These are phyloP conservation scores for Mastacembelus armatus DNA, from an alignment of 2,797 vertebrate genomes.

Conservation along the genomic window DNA sequence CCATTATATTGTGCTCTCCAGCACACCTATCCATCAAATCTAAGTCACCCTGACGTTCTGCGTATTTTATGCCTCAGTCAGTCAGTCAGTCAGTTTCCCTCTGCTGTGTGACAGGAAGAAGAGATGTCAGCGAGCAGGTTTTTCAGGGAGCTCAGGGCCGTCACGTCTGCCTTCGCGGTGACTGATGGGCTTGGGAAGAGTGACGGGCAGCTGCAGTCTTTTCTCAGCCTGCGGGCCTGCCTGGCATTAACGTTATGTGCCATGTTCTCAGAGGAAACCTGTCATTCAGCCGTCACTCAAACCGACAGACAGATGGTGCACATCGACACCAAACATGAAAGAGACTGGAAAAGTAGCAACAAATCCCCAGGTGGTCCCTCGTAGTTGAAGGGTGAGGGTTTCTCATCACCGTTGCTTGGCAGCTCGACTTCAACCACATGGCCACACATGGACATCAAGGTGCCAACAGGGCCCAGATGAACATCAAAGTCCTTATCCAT, in stretches of 20 bases:
- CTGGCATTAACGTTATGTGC: slow-evolving; percentile 82
- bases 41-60: slow-evolving; percentile 56
- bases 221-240: slow-evolving; percentile 77
- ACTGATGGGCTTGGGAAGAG: slow-evolving; percentile 78
- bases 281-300: slow-evolving; percentile 80
- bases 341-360: slow-evolving; percentile 76
- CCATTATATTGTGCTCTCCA: slow-evolving; percentile 45
- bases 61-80: slow-evolving; percentile 68
- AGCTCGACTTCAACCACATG: slow-evolving; percentile 67
- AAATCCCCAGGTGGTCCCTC: slow-evolving; percentile 74
- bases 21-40: slow-evolving; percentile 72
- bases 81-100: slow-evolving; percentile 64
- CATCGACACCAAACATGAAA: slow-evolving; percentile 76
- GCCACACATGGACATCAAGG: slow-evolving; percentile 79
- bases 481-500: slow-evolving; percentile 75
- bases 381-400: slow-evolving; percentile 73
- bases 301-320: slow-evolving; percentile 75
- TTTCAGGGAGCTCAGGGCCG: slow-evolving; percentile 77
- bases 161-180: slow-evolving; percentile 75
- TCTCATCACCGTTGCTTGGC: slow-evolving; percentile 72
- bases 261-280: slow-evolving; percentile 84
- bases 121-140: slow-evolving; percentile 82
- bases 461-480: slow-evolving; percentile 42
- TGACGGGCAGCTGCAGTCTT: slow-evolving; percentile 83
- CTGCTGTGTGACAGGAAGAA: slow-evolving; percentile 74